phyloP scores from a whole-genome alignment of 2,797 vertebrate genomes.

The Margarornis squamiger region DNA sequence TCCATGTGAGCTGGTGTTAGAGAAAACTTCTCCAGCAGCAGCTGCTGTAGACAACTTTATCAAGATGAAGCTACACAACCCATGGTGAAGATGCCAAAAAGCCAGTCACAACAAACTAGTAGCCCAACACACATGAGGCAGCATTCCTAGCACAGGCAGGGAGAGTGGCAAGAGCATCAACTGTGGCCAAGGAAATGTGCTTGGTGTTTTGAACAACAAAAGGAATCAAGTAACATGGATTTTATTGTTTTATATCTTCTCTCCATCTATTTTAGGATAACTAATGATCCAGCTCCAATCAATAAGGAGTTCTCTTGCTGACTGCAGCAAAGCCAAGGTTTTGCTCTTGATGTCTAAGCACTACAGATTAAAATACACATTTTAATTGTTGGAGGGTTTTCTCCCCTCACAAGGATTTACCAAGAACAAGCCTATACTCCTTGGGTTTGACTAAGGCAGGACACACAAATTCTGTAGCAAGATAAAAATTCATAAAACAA shows the following conservation, averaged over 20 bases:
- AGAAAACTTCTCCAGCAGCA: neutral
- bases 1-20: accelerated
- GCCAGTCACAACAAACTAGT: neutral
- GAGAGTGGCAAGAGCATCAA: neutral
- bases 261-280: neutral
- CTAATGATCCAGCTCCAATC: neutral
- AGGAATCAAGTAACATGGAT: neutral
- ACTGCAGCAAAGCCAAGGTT: neutral
- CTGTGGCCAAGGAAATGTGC: accelerated
- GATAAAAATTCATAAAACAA: neutral
- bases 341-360: neutral
- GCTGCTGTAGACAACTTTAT: neutral
- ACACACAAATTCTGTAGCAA: neutral
- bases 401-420: neutral
- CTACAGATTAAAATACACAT: neutral
- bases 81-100: neutral
- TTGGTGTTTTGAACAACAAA: neutral
- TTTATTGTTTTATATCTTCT: neutral
- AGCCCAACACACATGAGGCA: neutral
- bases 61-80: neutral
- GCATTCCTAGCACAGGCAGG: neutral
- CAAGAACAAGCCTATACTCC: neutral
- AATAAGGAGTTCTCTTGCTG: neutral
- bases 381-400: neutral
- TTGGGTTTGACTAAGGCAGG: neutral